Evolutionary conservation across 2,113 vertebrate genomes (phyloP).

Genomic region (Microtus richardsoni): DNA sequence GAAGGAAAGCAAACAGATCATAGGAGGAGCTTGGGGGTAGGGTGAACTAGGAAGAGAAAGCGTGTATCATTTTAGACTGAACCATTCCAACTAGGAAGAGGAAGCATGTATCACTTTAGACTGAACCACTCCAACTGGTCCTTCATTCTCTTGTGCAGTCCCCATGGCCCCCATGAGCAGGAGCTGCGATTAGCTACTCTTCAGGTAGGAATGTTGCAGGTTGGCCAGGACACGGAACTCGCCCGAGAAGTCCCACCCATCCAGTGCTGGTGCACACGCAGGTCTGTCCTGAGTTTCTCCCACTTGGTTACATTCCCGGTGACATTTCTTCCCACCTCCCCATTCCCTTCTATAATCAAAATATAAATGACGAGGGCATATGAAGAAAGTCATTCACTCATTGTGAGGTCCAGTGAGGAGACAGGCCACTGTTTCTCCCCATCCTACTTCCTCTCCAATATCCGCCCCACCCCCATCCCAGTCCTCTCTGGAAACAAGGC

Average conservation of each 20-base stretch:
- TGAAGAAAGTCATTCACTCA: not conserved
- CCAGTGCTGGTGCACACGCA: too few species aligned
- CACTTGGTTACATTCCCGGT: not conserved
- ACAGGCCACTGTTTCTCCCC: not conserved
- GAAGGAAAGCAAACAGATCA: conserved; percentile 52
- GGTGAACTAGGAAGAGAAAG: not conserved
- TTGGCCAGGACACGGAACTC: not conserved
- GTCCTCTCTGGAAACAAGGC: not conserved
- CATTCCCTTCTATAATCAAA: not conserved
- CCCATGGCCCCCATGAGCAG: not conserved
- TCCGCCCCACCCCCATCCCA: too few species aligned
- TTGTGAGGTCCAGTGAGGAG: not conserved
- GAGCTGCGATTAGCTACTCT: not conserved
- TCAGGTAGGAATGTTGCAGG: conserved; percentile 28
- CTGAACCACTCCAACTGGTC: too few species aligned
- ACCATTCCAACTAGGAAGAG: not conserved
- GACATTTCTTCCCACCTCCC: not conserved
- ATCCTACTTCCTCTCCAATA: accelerated
- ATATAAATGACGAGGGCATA: not conserved
- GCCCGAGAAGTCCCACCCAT: not conserved
- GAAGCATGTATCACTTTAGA: too few species aligned
- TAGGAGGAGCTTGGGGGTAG: not conserved
- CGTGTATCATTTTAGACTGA: not conserved
- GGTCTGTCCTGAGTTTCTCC: not conserved
- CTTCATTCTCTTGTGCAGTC: too few species aligned